Evolutionary conservation across 2,797 vertebrate species (phyloP), one percentile per base, ranked within the genome.

Genomic region (Tadarida brasiliensis): DNA sequence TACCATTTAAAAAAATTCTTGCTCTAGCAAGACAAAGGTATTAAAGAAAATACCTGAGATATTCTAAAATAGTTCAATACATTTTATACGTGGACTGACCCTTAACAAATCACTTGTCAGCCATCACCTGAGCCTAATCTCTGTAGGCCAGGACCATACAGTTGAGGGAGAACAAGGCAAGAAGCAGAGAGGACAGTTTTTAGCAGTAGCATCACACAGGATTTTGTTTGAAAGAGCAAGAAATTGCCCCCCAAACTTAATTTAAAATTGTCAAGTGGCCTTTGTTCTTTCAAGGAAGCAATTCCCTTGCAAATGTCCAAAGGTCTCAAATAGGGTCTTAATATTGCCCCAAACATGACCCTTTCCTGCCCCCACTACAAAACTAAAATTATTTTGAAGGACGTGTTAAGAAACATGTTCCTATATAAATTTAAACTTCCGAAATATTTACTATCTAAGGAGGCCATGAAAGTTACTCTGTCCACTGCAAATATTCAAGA

Each of bases 331-430:
- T 30, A 78, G 11, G 26, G 9, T 9, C 57, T 74, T 74, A 51
- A 44, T 57, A 24, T 68, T 2, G 11, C 11, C 78, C 5, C 2
- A 59, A 33, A 90, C 80, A 22, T 28, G 11, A 80, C 15, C 19
- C 5, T 47, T 80, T 93, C 8, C 28, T 61, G 8, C 9, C 26
- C 24, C 94, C 51, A 39, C 2, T 73, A 33, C 4, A 68, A 8
- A 71, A 87, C 88, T 87, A 63, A 68, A 30, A 77, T 86, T 56
- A 83, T 71, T 76, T 82, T 63, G 33, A 87, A 93, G 28, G 11
- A 68, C 4, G 47, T 56, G 47, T 63, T n/a, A 88, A 94, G 33
- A 82, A 59, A 71, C 3, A 28, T 78, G 0, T 47, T 16, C 8
- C 3, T 83, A 28, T 59, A 30, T 74, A 11, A 44, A 86, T 63